Evolutionary conservation across 2,888 invertebrate genomes (phyloP), one percentile per base, ranked within the genome.

Genomic region (Maniola hyperantus): DNA sequence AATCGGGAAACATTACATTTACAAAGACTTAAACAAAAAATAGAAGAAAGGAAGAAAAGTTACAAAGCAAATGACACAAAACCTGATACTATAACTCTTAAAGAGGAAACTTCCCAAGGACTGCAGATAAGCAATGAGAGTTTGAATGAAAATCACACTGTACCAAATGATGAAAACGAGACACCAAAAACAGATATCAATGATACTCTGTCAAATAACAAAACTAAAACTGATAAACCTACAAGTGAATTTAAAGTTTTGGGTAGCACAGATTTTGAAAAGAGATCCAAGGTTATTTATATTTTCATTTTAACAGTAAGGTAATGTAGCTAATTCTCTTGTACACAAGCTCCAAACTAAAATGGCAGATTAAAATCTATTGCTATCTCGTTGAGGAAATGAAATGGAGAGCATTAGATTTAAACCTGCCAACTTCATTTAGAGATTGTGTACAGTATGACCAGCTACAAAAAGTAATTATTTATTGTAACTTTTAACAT

Each of bases 231-330:
- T 59, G 71, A 75, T 33, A 75, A 74, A 69, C 50, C 60, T 63
- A 71, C 70, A 71, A 72, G 75, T 75, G 92, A 93, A 74, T 96
- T 95, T 77, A 95, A 95, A 77, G 92, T 97, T 20, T 89, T 97
- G 60, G 96, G 96, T 6, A 92, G 89, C 65, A 93, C 94, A 76
- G 94, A 93, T 67, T 93, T 94, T 79, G 88, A 89, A 73, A 94
- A 94, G 75, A 94, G 91, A 72, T 72, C 78, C 2, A 94, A 59
- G 42, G 33, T 36, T 55, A 33, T 26, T 59, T 42, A 8, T 10
- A 26, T 53, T 33, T 53, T 34, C n/a, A 51, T 34, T 51, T 20
- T 26, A n/a, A 18, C 8, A 10, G 0, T 39, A 39, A 39, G 10
- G 5, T 39, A 39, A 10, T 8, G 39, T 7, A n/a, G 10, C 39